Evolutionary conservation across 2,888 invertebrate species (phyloP), one percentile per base, ranked within the genome.

Genomic region (Steromphala cineraria): DNA sequence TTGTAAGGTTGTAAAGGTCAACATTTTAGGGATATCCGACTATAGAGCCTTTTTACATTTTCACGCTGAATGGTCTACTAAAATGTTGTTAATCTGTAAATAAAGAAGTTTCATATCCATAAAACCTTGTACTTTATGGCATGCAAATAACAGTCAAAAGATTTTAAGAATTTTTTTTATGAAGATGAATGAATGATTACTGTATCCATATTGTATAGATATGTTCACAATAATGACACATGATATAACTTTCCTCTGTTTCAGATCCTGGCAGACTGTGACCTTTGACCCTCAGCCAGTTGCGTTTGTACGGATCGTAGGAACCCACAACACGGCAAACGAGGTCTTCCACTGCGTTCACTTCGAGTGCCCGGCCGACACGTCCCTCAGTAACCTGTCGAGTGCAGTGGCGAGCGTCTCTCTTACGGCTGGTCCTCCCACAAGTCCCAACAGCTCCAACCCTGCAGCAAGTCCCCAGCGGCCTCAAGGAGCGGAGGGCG

Each of bases 291-390:
- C 96, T 19, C 95, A 97, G 74, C 97, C 98, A 0, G 96, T 99
- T 53, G 97, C 98, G 76, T 99, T 98, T 92, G 97, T 99, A 85
- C 96, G 97, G 82, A 98, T 99, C 88, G 97, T 98, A 77, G 99
- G 99, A 83, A 99, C 98, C 0, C 96, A 97, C 90, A 99, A 99
- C 94, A 98, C 99, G 17, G 99, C 98, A 0, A 99, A 99, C 94
- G 98, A 98, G 95, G 98, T 98, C 80, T 99, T 99, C 94, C 99
- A 99, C 93, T 97, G 98, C 93, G 99, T 99, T 79, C 99, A 99
- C 94, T 96, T 99, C 94, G 99, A 99, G 94, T 98, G 98, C 89
- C 99, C 99, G 7, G 90, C 91, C n/a, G 90, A 91, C 76, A 85
- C 83, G n/a, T 81, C 83, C 0, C 78, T 79, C 24, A 81, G 78